Evolutionary conservation across 2,113 vertebrate species (phyloP), one percentile per base, ranked within the genome.

Genomic region (Halichoeres trimaculatus): DNA sequence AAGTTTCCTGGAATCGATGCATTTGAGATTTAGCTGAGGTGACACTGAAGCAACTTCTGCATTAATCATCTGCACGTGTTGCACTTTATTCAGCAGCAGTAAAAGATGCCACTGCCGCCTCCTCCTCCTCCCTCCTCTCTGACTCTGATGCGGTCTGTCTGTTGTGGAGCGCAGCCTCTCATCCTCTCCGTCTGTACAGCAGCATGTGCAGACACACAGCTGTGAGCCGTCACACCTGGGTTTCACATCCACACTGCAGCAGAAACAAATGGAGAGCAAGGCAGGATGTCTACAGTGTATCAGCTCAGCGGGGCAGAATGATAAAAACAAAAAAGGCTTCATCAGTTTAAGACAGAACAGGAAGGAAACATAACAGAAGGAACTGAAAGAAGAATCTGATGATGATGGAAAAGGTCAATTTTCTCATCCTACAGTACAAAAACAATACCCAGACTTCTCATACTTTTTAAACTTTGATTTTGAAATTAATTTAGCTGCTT

Each of bases 171-270:
- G 13, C 53, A 71, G 60, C 67, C 51, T 55, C 71, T 65, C 41
- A 2, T 22, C 52, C 81, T 56, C 50, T 36, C 50, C 63, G 61
- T 64, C 57, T 63, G 17, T 60, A 17, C 52, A 67, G 76, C 62
- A 58, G 69, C 76, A 69, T 78, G 78, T 75, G 72, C 60, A 53
- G 59, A 58, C 2, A 14, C 51, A 35, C 83, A 85, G 78, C 79
- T 78, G 84, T 51, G 60, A 63, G 53, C 43, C 53, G 53, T 85
- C 88, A 78, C 78, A 88, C 76, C 78, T 84, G 85, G 55, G 77
- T 52, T 30, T 71, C 45, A 55, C 24, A 30, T 67, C 54, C 54
- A 48, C 9, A 8, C 40, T 35, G 51, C 65, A 71, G 64, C 75
- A n/a, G 68, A 48, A 71, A 61, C 40, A 68, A 72, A 76, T 7